Percentiles rank a stretch among this genome's conserved stretches.
Conservation (phyloP, 2,888 invertebrate species). For the Himalopsyche kuldschensis region DNA sequence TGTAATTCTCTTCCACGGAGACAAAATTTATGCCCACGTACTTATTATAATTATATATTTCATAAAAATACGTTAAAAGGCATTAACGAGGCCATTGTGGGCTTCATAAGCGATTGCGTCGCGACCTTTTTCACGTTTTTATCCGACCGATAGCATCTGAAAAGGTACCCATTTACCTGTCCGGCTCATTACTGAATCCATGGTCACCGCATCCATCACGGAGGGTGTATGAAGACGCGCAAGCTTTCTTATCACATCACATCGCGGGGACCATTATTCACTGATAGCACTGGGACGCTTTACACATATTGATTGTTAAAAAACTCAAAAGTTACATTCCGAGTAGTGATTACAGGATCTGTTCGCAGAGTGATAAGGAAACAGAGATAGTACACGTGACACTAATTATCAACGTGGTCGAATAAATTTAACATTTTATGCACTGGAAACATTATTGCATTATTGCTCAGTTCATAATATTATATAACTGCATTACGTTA, state of each 20-base stretch:
- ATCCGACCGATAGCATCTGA: conserved; percentile 1
- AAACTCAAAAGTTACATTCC: conserved; percentile 25
- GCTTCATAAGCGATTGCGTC: neutral
- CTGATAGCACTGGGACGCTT: conserved; percentile 24
- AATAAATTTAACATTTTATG: neutral
- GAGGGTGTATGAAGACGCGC: conserved; percentile 11
- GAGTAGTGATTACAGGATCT: conserved; percentile 10
- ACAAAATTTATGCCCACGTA: neutral
- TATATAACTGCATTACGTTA: too few relatives aligned
- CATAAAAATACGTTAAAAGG: neutral
- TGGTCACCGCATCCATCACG: conserved; percentile 5
- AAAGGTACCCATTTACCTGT: conserved; percentile 7
- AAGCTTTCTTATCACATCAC: conserved; percentile 11
- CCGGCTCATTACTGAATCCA: conserved; percentile 4
- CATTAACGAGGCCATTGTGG: neutral
- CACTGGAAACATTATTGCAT: neutral
- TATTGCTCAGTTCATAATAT: too few relatives aligned
- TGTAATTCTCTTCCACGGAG: too few relatives aligned
- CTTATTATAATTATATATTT: neutral
- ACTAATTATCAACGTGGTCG: neutral
- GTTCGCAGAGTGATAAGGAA: conserved; percentile 5
- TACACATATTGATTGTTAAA: conserved; percentile 26
- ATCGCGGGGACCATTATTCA: conserved; percentile 32
- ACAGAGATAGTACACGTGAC: neutral
- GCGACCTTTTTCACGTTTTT: neutral